A percentile compares a stretch with the other conserved stretches of the same genome.
phyloP scores from a whole-genome alignment of 1,140 invertebrate species.

The Drosophila triauraria region DNA sequence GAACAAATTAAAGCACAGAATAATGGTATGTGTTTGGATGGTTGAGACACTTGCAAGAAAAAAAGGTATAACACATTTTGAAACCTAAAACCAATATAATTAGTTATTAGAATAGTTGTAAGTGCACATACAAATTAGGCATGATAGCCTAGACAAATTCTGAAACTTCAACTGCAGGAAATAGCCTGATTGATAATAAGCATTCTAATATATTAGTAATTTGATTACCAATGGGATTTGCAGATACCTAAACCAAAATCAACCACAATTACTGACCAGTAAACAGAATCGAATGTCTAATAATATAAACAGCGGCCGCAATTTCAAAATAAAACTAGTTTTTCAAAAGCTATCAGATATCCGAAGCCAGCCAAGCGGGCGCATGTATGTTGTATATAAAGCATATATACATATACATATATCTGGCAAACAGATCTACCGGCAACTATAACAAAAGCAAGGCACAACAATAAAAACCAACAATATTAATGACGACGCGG shows the following conservation, averaged over 20 bases:
- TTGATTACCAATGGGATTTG: not conserved
- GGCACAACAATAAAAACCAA: slow-evolving; percentile 24
- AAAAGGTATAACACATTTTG: too few species aligned
- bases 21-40: not conserved
- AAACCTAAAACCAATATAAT: too few species aligned
- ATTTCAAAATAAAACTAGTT: slow-evolving; percentile 71
- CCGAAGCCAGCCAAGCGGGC: slow-evolving; percentile 48
- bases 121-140: too few species aligned
- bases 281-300: slow-evolving; percentile 37
- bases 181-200: too few species aligned
- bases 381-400: slow-evolving; percentile 35
- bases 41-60: not conserved
- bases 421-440: slow-evolving; percentile 42
- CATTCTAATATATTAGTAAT: not conserved
- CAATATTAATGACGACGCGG: slow-evolving; percentile 61
- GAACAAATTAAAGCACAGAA: slow-evolving; percentile 8
- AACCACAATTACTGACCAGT: slow-evolving; percentile 16
- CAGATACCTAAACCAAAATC: not conserved
- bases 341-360: slow-evolving; percentile 60
- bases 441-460: slow-evolving; percentile 52
- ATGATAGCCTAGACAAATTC: too few species aligned
- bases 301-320: slow-evolving; percentile 50
- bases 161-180: too few species aligned
- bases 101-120: too few species aligned
- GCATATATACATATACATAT: not conserved